Conservation (phyloP, 35 echinoderm and acorn worm genomes). For the Ptychodera flava region DNA sequence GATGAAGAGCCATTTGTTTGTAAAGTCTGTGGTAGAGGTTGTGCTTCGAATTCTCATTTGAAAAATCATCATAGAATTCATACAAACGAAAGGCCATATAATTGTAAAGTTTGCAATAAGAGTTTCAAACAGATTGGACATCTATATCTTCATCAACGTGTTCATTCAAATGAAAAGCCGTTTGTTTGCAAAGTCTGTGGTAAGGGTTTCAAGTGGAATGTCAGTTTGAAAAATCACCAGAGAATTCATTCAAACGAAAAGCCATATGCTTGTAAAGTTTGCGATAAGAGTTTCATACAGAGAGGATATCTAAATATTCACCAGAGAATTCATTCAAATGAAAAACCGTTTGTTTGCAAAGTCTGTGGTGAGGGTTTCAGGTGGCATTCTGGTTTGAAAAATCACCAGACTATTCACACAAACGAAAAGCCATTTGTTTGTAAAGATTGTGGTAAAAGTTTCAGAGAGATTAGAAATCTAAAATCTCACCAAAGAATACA, state of each 20-base stretch:
- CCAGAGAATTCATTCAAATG: constrained; percentile 13
- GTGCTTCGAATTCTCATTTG: constrained; percentile 7
- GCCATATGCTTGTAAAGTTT: constrained; percentile 1
- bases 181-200: constrained; percentile 21
- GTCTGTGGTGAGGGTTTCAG: constrained; percentile 14
- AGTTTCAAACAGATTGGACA: constrained; percentile 44
- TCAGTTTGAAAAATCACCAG: constrained; percentile 9
- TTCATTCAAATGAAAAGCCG: constrained; percentile 26
- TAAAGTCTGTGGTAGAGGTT: constrained; percentile 23
- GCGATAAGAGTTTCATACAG: constrained; percentile 11
- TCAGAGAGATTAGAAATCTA: constrained; percentile 16
- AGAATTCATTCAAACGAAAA: constrained; percentile 21
- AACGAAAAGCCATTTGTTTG: constrained; percentile 32
- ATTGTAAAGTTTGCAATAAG: constrained; percentile 51
- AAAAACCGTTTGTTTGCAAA: constrained; percentile 7
- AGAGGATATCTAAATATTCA: background rate
- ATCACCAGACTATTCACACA: constrained; percentile 17
- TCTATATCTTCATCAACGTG: constrained; percentile 9
- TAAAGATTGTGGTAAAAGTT: constrained; percentile 19
- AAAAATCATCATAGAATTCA: constrained; percentile 26
- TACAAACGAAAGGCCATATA: constrained; percentile 24
- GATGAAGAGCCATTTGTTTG: constrained; percentile 25
- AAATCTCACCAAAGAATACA: constrained; percentile 49
- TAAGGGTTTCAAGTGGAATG: constrained; percentile 11
- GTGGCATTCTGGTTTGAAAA: constrained; percentile 2